These are phyloP conservation scores for Philhelius pedissequus DNA, from an alignment of 2,888 invertebrate genomes.

Conservation along the genomic window DNA sequence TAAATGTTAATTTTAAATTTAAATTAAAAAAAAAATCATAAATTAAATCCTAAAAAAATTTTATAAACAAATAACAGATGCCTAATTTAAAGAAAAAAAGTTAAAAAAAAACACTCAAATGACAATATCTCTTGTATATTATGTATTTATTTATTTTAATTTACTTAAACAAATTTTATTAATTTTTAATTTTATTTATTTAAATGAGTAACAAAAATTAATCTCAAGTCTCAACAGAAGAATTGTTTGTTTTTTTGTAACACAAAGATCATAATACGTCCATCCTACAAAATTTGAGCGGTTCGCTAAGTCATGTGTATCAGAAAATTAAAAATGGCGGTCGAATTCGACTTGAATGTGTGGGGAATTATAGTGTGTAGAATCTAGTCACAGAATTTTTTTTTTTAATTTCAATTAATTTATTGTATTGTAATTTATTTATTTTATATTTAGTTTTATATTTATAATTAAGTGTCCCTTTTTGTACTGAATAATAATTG, in stretches of 20 bases:
- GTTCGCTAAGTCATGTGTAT: neutral
- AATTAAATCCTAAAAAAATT: neutral
- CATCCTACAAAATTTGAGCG: conserved; percentile 62
- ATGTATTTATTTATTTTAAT: conserved; percentile 35
- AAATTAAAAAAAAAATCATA: neutral
- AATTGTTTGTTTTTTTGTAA: conserved; percentile 58
- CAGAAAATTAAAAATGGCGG: neutral
- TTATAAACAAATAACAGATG: neutral
- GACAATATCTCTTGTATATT: conserved; percentile 61
- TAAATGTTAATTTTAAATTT: conserved; percentile 36
- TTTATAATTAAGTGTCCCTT: conserved; percentile 15
- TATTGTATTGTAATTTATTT: neutral
- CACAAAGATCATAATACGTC: conserved; percentile 72
- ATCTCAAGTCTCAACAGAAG: neutral
- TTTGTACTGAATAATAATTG: conserved; percentile 68
- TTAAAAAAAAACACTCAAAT: conserved; percentile 54
- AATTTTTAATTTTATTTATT: conserved; percentile 45
- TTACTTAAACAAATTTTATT: conserved; percentile 21
- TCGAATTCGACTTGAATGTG: conserved; percentile 14
- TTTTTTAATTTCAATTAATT: conserved; percentile 12
- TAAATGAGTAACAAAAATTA: conserved; percentile 11
- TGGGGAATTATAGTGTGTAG: conserved; percentile 70
- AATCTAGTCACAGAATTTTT: conserved; percentile 70
- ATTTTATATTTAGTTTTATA: neutral
- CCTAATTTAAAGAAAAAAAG: neutral